Evolutionary conservation across 2,113 vertebrate genomes (phyloP).

Genomic region (Coracopsis vasa): DNA sequence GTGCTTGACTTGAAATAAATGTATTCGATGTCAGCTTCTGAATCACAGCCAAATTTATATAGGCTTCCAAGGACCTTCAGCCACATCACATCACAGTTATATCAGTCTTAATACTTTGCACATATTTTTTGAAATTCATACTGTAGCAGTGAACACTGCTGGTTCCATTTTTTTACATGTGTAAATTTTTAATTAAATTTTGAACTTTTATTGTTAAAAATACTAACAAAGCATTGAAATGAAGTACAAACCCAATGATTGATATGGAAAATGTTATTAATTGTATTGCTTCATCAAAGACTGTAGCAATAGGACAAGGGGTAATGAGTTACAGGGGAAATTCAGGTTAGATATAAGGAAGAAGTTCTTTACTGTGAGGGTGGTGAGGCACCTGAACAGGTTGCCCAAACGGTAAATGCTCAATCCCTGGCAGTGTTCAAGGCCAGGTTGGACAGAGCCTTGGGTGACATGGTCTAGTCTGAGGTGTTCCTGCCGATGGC

Average conservation of each 20-base stretch:
- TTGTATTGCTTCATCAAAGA: neutral
- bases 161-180: neutral
- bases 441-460: neutral
- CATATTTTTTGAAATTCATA: neutral
- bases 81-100: neutral
- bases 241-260: neutral
- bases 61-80: neutral
- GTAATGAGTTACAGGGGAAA: neutral
- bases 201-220: neutral
- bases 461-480: neutral
- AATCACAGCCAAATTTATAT: neutral
- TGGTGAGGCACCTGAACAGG: neutral
- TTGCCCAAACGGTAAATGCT: neutral
- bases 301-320: neutral
- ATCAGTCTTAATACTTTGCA: neutral
- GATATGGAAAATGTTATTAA: neutral
- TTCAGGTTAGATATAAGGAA: neutral
- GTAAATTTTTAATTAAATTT: neutral
- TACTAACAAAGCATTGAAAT: neutral
- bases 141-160: neutral
- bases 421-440: neutral
- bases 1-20: neutral
- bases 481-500: neutral
- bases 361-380: neutral
- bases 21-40: neutral